phyloP scores from a whole-genome alignment of 2,797 vertebrate genomes.

The Pantherophis alleghaniensis region DNA sequence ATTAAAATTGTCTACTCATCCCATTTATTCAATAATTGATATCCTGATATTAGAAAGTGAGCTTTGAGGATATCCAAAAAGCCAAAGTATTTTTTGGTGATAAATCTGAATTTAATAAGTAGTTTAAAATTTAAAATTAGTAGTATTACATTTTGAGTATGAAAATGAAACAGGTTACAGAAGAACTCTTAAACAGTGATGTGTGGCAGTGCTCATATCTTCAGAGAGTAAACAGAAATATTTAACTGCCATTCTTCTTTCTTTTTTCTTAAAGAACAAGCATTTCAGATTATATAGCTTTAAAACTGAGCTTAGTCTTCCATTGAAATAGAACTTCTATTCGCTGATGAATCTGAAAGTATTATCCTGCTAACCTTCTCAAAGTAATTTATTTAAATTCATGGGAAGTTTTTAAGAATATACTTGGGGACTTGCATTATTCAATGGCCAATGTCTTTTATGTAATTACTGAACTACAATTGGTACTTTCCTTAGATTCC shows the following conservation, averaged over 20 bases:
- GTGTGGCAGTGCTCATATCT: not conserved
- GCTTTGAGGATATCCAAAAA: not conserved
- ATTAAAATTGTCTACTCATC: not conserved
- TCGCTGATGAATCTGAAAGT: not conserved
- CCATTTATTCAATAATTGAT: not conserved
- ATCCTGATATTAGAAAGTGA: not conserved
- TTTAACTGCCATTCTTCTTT: not conserved
- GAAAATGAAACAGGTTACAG: not conserved
- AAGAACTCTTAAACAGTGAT: not conserved
- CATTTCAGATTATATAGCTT: not conserved
- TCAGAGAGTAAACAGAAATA: not conserved
- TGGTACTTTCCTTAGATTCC: constrained; percentile 26
- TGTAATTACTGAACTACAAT: not conserved
- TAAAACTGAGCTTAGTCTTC: not conserved
- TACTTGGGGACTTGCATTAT: not conserved
- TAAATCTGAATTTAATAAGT: not conserved
- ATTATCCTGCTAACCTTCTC: not conserved
- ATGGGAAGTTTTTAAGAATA: not conserved
- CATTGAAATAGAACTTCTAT: not conserved
- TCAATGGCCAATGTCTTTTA: not conserved
- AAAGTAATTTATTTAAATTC: not conserved
- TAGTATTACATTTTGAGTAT: not conserved
- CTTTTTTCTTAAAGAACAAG: not conserved
- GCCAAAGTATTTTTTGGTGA: not conserved
- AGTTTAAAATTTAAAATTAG: not conserved